A percentile compares a stretch with the other conserved stretches of the same genome.
phyloP scores from a whole-genome alignment of 92 coral and sea anemone genomes.

The Pocillopora meandrina region DNA sequence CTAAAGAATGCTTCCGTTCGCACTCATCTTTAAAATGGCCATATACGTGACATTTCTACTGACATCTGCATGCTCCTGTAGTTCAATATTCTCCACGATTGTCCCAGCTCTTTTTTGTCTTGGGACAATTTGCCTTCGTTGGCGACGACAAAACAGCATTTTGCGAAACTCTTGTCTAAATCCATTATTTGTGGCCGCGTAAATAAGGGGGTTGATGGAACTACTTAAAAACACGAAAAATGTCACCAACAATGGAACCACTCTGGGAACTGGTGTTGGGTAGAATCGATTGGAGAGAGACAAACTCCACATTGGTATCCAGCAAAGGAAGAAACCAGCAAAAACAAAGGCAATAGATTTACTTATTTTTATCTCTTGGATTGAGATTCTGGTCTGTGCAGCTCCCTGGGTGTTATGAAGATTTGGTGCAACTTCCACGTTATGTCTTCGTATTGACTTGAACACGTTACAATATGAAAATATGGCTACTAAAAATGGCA shows the following conservation, averaged over 20 bases:
- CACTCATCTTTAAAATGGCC: slow-evolving; percentile 1
- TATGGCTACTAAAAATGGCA: slow-evolving; percentile 35
- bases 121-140: not conserved
- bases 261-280: not conserved
- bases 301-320: slow-evolving; percentile 43
- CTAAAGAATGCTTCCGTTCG: not conserved
- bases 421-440: slow-evolving; percentile 10
- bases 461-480: slow-evolving; percentile 37
- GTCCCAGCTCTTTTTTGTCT: not conserved
- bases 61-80: not conserved
- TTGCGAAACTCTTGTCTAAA: slow-evolving; percentile 37
- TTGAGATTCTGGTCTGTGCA: slow-evolving; percentile 5
- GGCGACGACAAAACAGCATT: slow-evolving; percentile 12
- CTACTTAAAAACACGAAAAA: slow-evolving; percentile 34
- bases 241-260: slow-evolving; percentile 22
- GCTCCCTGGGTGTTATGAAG: not conserved
- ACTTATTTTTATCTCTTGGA: slow-evolving; percentile 30
- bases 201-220: slow-evolving; percentile 34
- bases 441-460: slow-evolving; percentile 20
- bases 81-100: not conserved
- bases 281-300: slow-evolving; percentile 29
- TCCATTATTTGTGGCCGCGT: slow-evolving; percentile 29
- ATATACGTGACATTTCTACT: slow-evolving; percentile 7
- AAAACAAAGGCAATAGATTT: slow-evolving; percentile 18
- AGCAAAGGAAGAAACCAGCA: slow-evolving; percentile 23